Base-by-base conservation (phyloP, 2,888 invertebrate species). In the Pollenia griseotomentosa region DNA sequence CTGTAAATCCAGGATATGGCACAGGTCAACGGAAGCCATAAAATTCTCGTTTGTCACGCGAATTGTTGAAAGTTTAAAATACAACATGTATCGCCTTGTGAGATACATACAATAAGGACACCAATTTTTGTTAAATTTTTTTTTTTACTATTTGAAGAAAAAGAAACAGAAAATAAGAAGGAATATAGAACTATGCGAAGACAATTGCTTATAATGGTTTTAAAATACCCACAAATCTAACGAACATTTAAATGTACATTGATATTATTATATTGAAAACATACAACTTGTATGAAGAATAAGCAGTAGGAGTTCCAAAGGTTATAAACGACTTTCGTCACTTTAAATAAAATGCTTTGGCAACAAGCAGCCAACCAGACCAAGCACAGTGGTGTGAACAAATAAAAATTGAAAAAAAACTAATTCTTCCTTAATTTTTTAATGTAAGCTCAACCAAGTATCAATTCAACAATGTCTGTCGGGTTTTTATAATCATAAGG, bases 41-140 rank as follows among this genome's bases (percentile, higher is more conserved):
- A 93, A 93, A 93, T 92, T 89, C 93, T 93, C 93, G 92, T 93
- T 93, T 93, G 93, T 93, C 93, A 93, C 93, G 93, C 92, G 93
- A 93, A 91, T 91, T 92, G 89, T 89, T 86, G 79, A 86, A 85
- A 87, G 81, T 55, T 73, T 80, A 83, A 71, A 79, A 73, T 73
- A 85, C 63, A 87, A 83, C 57, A 83, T 81, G 81, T 70, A 85
- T 75, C 82, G 71, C 71, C 80, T 80, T 14, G 48, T 65, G 66
- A 71, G 66, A 73, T 83, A 88, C 88, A 68, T 83, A 88, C 88
- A 83, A 89, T 85, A 68, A 66, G 48, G 63, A 68, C 71, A 78
- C 66, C 55, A 83, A 53, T 57, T 44, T 71, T 71, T 40, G n/a
- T 63, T 19, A n/a, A 10, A 48, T 51, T 11, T 89, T 90, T 89